Evolutionary conservation across 2,113 vertebrate species (phyloP).

Genomic region (Sturnus vulgaris): DNA sequence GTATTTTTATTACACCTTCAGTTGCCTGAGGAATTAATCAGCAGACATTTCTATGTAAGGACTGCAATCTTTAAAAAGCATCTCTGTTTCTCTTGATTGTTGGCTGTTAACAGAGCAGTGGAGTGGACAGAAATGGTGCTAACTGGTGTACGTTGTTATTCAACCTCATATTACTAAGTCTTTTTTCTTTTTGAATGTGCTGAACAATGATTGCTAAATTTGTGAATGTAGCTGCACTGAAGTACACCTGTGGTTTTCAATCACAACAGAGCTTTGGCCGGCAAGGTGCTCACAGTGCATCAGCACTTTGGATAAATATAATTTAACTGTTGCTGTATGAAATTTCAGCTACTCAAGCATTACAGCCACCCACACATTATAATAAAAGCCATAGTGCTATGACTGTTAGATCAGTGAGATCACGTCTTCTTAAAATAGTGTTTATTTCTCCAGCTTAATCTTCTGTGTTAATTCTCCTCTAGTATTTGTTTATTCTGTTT

Average conservation of each 20-base stretch:
- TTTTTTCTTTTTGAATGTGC: neutral
- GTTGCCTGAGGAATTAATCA: neutral
- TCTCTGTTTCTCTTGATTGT: neutral
- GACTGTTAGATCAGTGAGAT: neutral
- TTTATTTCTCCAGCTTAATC: neutral
- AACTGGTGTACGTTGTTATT: neutral
- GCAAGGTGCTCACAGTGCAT: neutral
- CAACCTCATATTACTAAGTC: neutral
- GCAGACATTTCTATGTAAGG: neutral
- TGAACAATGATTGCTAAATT: neutral
- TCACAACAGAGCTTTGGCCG: neutral
- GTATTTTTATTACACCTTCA: neutral
- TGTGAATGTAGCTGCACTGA: neutral
- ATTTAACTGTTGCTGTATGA: neutral
- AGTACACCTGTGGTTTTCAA: neutral
- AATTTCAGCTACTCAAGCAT: neutral
- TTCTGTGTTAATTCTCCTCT: neutral
- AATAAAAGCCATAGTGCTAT: neutral
- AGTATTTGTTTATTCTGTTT: neutral
- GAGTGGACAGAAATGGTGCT: neutral
- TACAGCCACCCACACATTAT: neutral
- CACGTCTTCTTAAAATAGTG: neutral
- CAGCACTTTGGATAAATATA: neutral
- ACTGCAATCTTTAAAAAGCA: neutral
- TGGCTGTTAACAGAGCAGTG: neutral